Evolutionary conservation across 2,888 invertebrate species (phyloP), one percentile per base, ranked within the genome.

Genomic region (Pterostichus niger): DNA sequence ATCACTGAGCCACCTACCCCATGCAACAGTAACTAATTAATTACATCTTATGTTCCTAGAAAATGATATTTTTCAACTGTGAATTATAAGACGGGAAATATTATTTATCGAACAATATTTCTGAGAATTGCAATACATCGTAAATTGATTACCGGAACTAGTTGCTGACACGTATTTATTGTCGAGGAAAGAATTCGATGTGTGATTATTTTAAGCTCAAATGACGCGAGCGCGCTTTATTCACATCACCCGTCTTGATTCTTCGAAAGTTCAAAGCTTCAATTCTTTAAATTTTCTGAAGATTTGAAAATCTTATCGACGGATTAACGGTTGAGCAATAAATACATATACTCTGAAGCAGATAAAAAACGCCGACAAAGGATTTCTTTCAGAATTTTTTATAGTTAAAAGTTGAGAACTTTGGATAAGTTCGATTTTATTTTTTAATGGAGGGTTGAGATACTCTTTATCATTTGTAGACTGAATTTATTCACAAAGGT

Each of bases 171-270:
- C 64, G 35, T 35, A 35, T n/a, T 64, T 64, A 64, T 64, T 59
- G 31, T 59, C 24, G 7, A 15, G 10, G 24, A 59, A 31, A 0
- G 11, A 15, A 59, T 9, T 64, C 33, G 64, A 64, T 64, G 33
- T 64, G 64, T 64, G 64, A 64, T 64, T 64, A 64, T 64, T 64
- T 64, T 64, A 64, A 64, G 64, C 64, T n/a, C 35, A 64, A 64
- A 64, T 64, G 64, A 35, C 64, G 35, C 31, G 64, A 10, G 31
- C 13, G 13, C 0, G 35, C 64, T 64, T 35, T 33, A 64, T 64
- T 64, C 13, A n/a, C 64, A 33, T 64, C 35, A 64, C 6, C 35
- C 35, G 64, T 6, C 33, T 35, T 64, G n/a, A 64, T 64, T 64
- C n/a, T 13, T 2, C 11, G 35, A 59, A 40, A 9, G 1, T 40